These are phyloP conservation scores for Ceryle rudis DNA, from an alignment of 2,797 vertebrate genomes.

Conservation along the genomic window DNA sequence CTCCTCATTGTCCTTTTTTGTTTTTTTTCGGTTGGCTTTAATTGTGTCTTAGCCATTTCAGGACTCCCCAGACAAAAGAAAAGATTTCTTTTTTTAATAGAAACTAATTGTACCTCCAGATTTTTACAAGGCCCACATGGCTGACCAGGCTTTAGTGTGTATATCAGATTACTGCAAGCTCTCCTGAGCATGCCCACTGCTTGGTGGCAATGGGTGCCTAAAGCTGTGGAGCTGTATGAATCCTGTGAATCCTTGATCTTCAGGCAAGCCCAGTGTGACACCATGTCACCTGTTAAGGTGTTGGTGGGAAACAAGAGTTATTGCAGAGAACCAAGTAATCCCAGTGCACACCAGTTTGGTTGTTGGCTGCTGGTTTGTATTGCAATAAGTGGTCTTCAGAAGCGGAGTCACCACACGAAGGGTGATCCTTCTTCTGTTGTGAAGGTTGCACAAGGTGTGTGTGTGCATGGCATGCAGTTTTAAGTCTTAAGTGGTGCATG, in stretches of 20 bases:
- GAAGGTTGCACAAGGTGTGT: not conserved
- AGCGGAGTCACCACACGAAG: fast-evolving
- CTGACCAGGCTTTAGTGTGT: not conserved
- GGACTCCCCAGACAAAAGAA: not conserved
- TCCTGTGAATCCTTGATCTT: not conserved
- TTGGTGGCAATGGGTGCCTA: not conserved
- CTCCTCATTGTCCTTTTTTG: not conserved
- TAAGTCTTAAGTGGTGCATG: not conserved
- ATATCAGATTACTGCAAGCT: not conserved
- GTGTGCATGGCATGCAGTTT: not conserved
- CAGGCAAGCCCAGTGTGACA: not conserved
- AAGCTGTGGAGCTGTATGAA: not conserved
- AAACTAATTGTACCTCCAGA: slow-evolving; percentile 8
- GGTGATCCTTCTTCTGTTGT: not conserved
- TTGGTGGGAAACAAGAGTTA: not conserved
- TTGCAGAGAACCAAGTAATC: not conserved
- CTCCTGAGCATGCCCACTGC: not conserved
- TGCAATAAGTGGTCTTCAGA: fast-evolving
- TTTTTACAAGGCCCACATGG: not conserved
- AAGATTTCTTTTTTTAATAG: not conserved
- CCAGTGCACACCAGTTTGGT: not conserved
- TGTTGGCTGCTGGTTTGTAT: not conserved
- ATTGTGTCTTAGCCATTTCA: not conserved
- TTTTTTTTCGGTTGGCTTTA: not conserved
- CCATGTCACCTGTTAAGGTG: not conserved